These are phyloP conservation scores for Toxostoma redivivum DNA, from an alignment of 2,113 vertebrate species.

Conservation along the genomic window DNA sequence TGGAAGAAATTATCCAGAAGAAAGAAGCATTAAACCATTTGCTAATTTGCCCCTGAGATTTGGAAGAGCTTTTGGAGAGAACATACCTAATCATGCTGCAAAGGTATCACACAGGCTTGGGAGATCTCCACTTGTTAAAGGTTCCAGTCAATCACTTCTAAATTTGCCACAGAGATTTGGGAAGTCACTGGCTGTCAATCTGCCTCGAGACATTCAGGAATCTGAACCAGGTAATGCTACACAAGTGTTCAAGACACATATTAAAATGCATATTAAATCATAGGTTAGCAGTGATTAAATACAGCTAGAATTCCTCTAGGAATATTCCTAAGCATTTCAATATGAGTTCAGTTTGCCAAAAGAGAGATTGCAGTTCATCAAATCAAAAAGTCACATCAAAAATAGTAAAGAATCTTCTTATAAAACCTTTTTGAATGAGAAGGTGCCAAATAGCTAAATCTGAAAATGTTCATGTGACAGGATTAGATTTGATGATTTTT, in stretches of 20 bases:
- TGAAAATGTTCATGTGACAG: not conserved
- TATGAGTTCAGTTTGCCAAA: not conserved
- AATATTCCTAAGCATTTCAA: not conserved
- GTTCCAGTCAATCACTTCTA: slow-evolving; percentile 20
- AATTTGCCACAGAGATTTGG: slow-evolving; percentile 61
- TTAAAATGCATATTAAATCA: not conserved
- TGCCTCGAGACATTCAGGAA: slow-evolving; percentile 27
- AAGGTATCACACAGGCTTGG: slow-evolving; percentile 63
- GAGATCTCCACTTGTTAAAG: slow-evolving; percentile 41
- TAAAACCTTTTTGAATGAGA: not conserved
- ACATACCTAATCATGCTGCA: not conserved
- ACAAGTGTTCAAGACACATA: not conserved
- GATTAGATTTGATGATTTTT: not conserved
- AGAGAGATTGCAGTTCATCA: not conserved
- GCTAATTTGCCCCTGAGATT: slow-evolving; percentile 70
- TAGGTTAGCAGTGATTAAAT: not conserved
- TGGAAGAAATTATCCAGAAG: slow-evolving; percentile 61
- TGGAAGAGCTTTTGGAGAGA: slow-evolving; percentile 62
- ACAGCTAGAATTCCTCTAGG: not conserved
- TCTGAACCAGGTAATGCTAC: slow-evolving; percentile 18
- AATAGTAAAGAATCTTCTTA: not conserved
- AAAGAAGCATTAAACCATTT: slow-evolving; percentile 51
- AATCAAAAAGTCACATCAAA: not conserved
- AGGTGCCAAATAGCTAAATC: not conserved
- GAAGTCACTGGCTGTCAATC: slow-evolving; percentile 8